Evolutionary conservation across 2,113 vertebrate genomes (phyloP).

Genomic region (Sigmodon hispidus): DNA sequence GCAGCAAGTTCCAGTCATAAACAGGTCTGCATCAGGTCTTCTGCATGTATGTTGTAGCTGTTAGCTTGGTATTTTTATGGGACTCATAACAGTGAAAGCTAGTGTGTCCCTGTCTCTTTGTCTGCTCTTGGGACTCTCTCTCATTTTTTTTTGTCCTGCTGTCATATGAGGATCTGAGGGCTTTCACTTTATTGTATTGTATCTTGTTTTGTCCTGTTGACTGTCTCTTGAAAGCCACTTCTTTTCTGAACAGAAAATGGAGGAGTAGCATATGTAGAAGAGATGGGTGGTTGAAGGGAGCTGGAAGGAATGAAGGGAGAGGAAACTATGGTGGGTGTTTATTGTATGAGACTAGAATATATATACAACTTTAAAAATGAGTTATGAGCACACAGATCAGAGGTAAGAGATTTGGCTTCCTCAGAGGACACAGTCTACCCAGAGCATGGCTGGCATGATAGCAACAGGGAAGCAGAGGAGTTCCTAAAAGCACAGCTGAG

Average conservation of each 20-base stretch:
- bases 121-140: background rate
- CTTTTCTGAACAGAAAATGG: background rate
- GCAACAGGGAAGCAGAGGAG: too few relatives aligned
- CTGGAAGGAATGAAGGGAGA: background rate
- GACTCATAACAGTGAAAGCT: background rate
- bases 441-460: too few relatives aligned
- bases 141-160: background rate
- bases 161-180: background rate
- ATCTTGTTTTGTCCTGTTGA: background rate
- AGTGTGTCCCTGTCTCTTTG: background rate
- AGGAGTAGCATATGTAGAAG: too few relatives aligned
- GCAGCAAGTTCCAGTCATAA: background rate
- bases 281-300: too few relatives aligned
- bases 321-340: background rate
- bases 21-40: background rate
- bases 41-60: background rate
- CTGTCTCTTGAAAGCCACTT: background rate
- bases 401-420: too few relatives aligned
- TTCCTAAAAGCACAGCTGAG: too few relatives aligned
- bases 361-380: background rate
- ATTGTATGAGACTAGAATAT: background rate
- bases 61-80: background rate
- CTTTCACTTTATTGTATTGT: background rate
- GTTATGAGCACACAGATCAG: too few relatives aligned
- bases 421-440: too few relatives aligned